A percentile compares a stretch with the other conserved stretches of the same genome.
Evolutionary conservation across 1,140 invertebrate species (phyloP).

Genomic region (Lucilia cuprina): DNA sequence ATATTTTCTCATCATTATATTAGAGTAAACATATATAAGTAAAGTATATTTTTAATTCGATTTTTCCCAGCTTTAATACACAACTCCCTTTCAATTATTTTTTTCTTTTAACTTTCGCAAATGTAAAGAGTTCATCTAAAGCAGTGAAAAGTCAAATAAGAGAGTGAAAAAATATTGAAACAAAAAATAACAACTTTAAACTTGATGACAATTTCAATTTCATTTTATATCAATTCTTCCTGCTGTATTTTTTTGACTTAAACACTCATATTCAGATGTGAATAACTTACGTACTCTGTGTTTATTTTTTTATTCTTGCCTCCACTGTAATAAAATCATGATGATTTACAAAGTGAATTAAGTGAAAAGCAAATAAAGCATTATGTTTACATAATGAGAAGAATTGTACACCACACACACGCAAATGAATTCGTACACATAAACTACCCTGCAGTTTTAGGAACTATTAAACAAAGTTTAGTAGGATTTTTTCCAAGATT

Average conservation of each 20-base stretch:
- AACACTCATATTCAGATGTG: background rate
- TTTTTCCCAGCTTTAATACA: no score
- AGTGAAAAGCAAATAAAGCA: conserved; percentile 30
- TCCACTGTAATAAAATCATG: conserved; percentile 28
- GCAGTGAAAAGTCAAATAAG: background rate
- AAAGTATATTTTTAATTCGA: no score
- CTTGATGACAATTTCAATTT: conserved; percentile 32
- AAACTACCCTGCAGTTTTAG: no score
- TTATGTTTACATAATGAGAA: conserved; percentile 32
- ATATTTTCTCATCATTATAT: no score
- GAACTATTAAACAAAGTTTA: no score
- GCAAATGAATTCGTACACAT: no score
- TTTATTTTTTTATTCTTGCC: background rate
- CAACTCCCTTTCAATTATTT: background rate
- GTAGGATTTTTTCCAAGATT: no score
- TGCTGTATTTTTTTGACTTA: background rate
- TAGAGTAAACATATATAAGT: no score
- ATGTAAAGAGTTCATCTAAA: background rate
- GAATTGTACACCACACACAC: conserved; percentile 5
- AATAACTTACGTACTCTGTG: background rate
- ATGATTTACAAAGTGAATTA: conserved; percentile 34
- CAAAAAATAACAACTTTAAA: conserved; percentile 2
- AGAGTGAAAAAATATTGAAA: background rate
- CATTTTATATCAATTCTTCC: conserved; percentile 26
- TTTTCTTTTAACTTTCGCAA: background rate